A percentile compares a stretch with the other conserved stretches of the same genome.
Evolutionary conservation across 2,113 vertebrate genomes (phyloP).

Genomic region (Lophius piscatorius): DNA sequence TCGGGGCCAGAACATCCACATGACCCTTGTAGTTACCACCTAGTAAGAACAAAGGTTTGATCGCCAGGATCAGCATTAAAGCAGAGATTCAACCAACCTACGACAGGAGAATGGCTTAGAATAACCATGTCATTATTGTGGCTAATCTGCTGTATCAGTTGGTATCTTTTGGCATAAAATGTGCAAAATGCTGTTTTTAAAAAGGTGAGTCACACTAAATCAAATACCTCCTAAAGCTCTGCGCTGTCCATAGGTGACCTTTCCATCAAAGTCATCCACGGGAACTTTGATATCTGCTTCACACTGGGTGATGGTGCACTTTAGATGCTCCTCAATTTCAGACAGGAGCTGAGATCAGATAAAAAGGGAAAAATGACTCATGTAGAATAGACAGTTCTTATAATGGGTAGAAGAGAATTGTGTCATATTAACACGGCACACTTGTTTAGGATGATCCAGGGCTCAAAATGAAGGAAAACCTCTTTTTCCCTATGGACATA

Average conservation of each 20-base stretch:
- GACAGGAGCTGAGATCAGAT: slow-evolving; percentile 83
- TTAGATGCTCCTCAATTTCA: slow-evolving; percentile 96
- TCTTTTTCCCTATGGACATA: not conserved
- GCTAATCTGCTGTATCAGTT: too few species aligned
- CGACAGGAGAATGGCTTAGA: too few species aligned
- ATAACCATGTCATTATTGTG: not conserved
- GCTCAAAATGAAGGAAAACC: not conserved
- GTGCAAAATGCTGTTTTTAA: not conserved
- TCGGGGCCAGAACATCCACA: slow-evolving; percentile 93
- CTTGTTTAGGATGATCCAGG: not conserved
- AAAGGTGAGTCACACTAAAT: too few species aligned
- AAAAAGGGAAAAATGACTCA: not conserved
- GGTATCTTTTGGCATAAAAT: too few species aligned
- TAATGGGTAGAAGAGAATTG: not conserved
- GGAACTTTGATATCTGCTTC: slow-evolving; percentile 96
- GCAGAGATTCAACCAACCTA: not conserved
- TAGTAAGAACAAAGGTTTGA: slow-evolving; percentile 49
- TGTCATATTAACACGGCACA: not conserved
- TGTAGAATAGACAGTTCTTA: not conserved
- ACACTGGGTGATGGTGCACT: slow-evolving; percentile 96
- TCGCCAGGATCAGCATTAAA: not conserved
- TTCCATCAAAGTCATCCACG: slow-evolving; percentile 96
- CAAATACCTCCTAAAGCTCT: slow-evolving; percentile 85
- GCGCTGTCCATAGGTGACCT: slow-evolving; percentile 95
- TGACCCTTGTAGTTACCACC: slow-evolving; percentile 94